Conservation (phyloP, 2,113 vertebrate genomes). For the Apistogramma diplotaenia region DNA sequence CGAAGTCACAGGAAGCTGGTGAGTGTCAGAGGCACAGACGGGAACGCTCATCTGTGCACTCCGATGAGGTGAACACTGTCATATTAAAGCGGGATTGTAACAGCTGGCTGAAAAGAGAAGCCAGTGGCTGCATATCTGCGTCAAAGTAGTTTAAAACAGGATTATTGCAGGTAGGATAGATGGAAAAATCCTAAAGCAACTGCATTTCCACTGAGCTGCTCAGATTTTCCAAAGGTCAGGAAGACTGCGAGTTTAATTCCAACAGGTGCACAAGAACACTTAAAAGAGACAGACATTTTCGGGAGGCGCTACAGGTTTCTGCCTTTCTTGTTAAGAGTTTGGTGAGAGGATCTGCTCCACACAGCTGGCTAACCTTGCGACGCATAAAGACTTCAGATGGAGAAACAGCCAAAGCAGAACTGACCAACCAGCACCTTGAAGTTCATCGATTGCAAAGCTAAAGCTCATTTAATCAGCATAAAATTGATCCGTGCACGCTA, state of each 20-base stretch:
- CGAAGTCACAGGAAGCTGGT: constrained; percentile 39
- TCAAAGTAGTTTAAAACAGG: neutral
- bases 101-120: neutral
- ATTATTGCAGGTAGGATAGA: constrained; percentile 15
- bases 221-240: constrained; percentile 33
- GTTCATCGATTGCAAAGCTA: neutral
- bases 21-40: constrained; percentile 31
- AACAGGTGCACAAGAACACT: constrained; percentile 4
- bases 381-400: neutral
- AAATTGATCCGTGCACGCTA: neutral
- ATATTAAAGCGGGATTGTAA: neutral
- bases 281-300: neutral
- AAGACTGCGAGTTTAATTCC: constrained; percentile 23
- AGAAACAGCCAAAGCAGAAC: neutral
- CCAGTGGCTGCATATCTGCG: constrained; percentile 18
- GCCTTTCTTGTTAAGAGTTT: neutral
- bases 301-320: neutral
- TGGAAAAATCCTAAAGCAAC: neutral
- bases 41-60: neutral
- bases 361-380: neutral
- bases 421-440: neutral
- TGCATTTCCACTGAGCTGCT: neutral
- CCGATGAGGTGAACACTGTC: constrained; percentile 24
- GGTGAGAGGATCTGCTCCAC: neutral
- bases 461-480: neutral